Conservation (phyloP, 2,797 vertebrate genomes). For the Ctenosaura bakeri region DNA sequence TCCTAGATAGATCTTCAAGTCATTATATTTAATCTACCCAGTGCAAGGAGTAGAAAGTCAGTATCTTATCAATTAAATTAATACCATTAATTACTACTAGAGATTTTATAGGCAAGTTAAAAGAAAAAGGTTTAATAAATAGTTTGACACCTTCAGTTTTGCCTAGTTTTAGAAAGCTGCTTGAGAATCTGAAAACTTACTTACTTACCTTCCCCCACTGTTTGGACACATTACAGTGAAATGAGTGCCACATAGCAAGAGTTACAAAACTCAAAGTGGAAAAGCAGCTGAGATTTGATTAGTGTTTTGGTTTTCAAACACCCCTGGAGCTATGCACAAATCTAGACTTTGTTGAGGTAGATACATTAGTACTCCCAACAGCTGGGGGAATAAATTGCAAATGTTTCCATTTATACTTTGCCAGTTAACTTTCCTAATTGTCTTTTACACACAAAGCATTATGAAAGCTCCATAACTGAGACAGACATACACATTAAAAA, state of each 20-base stretch:
- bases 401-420: slow-evolving; percentile 65
- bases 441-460: slow-evolving; percentile 64
- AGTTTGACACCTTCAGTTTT: not conserved
- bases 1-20: not conserved
- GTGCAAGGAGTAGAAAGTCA: not conserved
- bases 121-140: slow-evolving; percentile 1
- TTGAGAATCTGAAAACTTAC: slow-evolving; percentile 51
- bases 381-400: slow-evolving; percentile 79
- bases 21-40: too few relatives aligned
- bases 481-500: slow-evolving; percentile 47
- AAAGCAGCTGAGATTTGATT: slow-evolving; percentile 72
- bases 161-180: slow-evolving; percentile 55
- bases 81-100: not conserved
- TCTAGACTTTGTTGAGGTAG: slow-evolving; percentile 74
- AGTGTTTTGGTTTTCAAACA: slow-evolving; percentile 74
- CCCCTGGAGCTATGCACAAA: slow-evolving; percentile 80
- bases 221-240: slow-evolving; percentile 49
- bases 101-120: not conserved
- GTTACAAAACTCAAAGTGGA: slow-evolving; percentile 69
- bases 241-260: slow-evolving; percentile 53
- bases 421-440: slow-evolving; percentile 61
- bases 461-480: slow-evolving; percentile 66
- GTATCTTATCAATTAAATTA: not conserved
- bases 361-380: slow-evolving; percentile 76
- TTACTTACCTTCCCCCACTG: slow-evolving; percentile 57